Evolutionary conservation across 2,797 vertebrate genomes (phyloP).

Genomic region (Strix occidentalis): DNA sequence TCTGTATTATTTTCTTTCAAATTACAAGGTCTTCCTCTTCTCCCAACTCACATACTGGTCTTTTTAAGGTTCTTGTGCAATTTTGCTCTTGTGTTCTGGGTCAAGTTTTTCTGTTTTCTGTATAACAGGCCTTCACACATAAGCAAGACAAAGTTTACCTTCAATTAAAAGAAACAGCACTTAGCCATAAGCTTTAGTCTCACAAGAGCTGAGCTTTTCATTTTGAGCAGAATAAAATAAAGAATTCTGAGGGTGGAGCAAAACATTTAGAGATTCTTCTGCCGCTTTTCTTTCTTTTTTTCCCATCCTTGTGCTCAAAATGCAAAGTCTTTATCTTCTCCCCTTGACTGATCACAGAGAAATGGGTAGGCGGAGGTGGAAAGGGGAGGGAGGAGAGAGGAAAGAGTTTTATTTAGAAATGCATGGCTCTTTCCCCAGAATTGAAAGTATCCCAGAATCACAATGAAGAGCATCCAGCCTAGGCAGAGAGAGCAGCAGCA

Average conservation of each 20-base stretch:
- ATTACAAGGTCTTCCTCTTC: neutral
- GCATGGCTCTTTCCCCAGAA: neutral
- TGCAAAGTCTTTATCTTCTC: slow-evolving; percentile 36
- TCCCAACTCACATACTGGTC: neutral
- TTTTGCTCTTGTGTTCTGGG: neutral
- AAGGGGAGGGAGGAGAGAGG: neutral
- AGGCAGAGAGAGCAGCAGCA: neutral
- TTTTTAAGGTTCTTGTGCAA: neutral
- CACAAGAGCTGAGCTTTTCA: neutral
- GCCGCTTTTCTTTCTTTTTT: neutral
- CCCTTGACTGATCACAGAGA: slow-evolving; percentile 41
- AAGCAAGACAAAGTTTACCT: neutral
- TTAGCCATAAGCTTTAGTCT: neutral
- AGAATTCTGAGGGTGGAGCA: neutral
- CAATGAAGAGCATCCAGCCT: neutral
- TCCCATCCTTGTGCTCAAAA: slow-evolving; percentile 18
- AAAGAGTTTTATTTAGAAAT: neutral
- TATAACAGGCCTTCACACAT: neutral
- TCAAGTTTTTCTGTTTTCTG: neutral
- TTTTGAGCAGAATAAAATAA: neutral
- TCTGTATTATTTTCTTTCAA: neutral
- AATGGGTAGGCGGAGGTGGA: neutral
- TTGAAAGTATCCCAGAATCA: neutral
- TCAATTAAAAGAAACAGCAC: neutral
- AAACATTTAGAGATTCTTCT: neutral